A percentile compares a stretch with the other conserved stretches of the same genome.
Evolutionary conservation across 1,140 invertebrate species (phyloP).

Genomic region (Lethocerus indicus): DNA sequence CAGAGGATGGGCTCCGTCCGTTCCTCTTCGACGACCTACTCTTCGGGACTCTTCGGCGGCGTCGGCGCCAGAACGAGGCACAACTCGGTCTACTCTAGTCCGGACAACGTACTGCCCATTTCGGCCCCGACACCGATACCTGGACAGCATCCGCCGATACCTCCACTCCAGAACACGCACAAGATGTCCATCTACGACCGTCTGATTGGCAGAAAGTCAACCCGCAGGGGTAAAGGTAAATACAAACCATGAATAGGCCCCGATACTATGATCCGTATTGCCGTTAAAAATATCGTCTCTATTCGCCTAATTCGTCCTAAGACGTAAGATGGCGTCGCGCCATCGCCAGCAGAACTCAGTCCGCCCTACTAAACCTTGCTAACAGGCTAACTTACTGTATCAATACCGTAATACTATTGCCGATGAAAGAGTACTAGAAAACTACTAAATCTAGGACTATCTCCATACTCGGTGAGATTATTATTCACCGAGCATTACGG

Average conservation of each 20-base stretch:
- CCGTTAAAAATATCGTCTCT: no score
- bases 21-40: conserved; percentile 66
- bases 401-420: no score
- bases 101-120: conserved; percentile 34
- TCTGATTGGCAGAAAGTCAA: conserved; percentile 58
- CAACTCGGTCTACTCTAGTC: conserved; percentile 56
- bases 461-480: no score
- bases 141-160: conserved; percentile 2
- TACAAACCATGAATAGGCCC: background rate
- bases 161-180: conserved; percentile 19
- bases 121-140: conserved; percentile 9
- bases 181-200: conserved; percentile 68
- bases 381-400: no score
- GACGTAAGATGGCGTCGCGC: no score
- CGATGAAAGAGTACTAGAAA: no score
- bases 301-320: no score
- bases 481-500: no score
- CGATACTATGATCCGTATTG: no score
- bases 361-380: no score
- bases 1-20: conserved; percentile 64
- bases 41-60: conserved; percentile 49
- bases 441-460: no score
- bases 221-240: conserved; percentile 33
- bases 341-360: no score
- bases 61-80: conserved; percentile 41